These are phyloP conservation scores for Hyles lineata DNA, from an alignment of 2,888 invertebrate genomes.

Conservation along the genomic window DNA sequence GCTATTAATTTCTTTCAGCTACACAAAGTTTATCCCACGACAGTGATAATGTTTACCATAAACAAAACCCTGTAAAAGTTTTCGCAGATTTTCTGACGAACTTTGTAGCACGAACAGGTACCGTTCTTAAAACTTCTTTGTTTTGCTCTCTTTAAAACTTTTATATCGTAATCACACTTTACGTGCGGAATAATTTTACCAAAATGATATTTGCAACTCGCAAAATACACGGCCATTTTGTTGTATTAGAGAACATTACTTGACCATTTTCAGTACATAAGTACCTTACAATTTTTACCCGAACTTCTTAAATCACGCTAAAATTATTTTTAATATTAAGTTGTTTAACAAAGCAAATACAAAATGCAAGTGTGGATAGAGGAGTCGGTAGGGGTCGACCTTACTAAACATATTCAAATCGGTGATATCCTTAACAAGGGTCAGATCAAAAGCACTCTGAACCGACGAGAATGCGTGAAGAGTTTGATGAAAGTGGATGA, in stretches of 20 bases:
- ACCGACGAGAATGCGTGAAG: no score
- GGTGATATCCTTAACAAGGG: no score
- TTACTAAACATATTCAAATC: no score
- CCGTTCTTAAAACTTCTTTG: constrained; percentile 26
- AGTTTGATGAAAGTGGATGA: no score
- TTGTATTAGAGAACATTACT: neutral
- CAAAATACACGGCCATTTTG: neutral
- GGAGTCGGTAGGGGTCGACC: no score
- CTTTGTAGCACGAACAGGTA: constrained; percentile 30
- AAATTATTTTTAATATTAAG: no score
- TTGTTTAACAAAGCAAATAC: no score
- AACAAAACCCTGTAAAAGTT: constrained; percentile 23
- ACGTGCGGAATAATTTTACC: constrained; percentile 17
- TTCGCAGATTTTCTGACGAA: constrained; percentile 19
- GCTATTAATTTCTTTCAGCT: constrained; percentile 20
- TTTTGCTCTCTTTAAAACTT: constrained; percentile 26
- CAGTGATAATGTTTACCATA: constrained; percentile 26
- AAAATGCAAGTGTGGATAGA: no score
- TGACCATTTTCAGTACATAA: neutral
- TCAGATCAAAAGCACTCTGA: no score
- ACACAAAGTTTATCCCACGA: constrained; percentile 16
- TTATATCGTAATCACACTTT: constrained; percentile 21
- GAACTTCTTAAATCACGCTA: no score
- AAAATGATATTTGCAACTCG: neutral
- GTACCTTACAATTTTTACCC: no score